Evolutionary conservation across 2,113 vertebrate species (phyloP), one percentile per base, ranked within the genome.

Genomic region (Merops nubicus): DNA sequence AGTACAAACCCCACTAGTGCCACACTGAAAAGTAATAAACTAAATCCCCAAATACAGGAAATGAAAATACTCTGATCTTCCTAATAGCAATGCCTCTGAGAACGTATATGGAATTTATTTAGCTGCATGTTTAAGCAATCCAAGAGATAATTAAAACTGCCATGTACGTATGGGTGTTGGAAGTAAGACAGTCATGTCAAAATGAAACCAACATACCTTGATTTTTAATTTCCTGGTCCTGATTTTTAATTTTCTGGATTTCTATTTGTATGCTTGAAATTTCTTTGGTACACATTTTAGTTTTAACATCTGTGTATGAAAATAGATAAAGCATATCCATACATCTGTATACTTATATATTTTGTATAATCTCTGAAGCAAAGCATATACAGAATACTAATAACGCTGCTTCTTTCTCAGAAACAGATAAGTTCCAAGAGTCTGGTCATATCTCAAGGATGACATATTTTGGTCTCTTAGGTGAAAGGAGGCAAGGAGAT

Each of bases 31-130:
- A 76, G 12, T 31, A 90, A 88, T 76, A 94, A 83, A 82, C 88
- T 80, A 92, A 76, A 87, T 72, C 40, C 34, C 56, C 78, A 94
- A 85, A 62, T 51, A 63, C 75, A 97, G 94, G 93, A 97, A 96
- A 95, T 91, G 34, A 95, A 91, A 96, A 85, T 77, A 93, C 18
- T 77, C 45, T 80, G 34, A 91, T 56, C 20, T 29, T 80, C 22
- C 47, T 47, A 93, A 59, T 85, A 90, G 88, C 59, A 88, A 31
- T 77, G 29, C 11, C 12, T 65, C 28, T 36, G 23, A 77, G 18
- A 62, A 65, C 0, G 3, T 51, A 67, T 28, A 60, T 17, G 28
- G 54, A 88, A 90, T 77, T 85, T 70, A 88, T 91, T 59, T 57
- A 78, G 34, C 26, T 74, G 21, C 31, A 65, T 79, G 82, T 88